Conservation (phyloP, 2,888 invertebrate genomes). For the Harpalus rufipes region DNA sequence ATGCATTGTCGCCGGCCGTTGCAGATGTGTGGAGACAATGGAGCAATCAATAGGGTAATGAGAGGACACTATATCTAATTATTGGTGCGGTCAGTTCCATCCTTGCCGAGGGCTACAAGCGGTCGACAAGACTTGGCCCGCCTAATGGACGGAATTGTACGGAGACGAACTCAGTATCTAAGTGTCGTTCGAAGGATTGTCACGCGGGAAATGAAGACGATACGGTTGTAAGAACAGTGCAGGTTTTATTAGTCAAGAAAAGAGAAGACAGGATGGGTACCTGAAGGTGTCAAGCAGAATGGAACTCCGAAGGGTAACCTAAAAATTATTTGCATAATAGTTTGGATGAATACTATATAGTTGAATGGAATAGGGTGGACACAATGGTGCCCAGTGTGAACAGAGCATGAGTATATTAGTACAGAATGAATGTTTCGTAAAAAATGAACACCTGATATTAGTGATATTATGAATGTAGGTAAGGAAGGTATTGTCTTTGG, state of each 20-base stretch:
- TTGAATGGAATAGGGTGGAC: too few species aligned
- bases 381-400: too few species aligned
- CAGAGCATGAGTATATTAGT: too few species aligned
- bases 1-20: slow-evolving; percentile 38
- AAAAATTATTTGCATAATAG: too few species aligned
- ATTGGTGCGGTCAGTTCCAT: slow-evolving; percentile 76
- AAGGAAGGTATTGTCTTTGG: too few species aligned
- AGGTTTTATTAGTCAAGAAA: not conserved
- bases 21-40: slow-evolving; percentile 75
- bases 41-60: slow-evolving; percentile 79
- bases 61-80: slow-evolving; percentile 78
- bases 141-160: slow-evolving; percentile 56
- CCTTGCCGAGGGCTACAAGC: slow-evolving; percentile 71
- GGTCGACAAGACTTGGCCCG: slow-evolving; percentile 28
- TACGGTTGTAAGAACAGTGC: not conserved
- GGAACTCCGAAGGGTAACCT: too few species aligned
- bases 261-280: not conserved
- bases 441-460: too few species aligned
- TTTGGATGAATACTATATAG: too few species aligned
- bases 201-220: slow-evolving; percentile 1
- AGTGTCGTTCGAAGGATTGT: slow-evolving; percentile 50
- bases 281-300: not conserved
- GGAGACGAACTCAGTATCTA: slow-evolving; percentile 54
- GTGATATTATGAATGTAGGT: too few species aligned
- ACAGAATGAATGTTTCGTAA: too few species aligned